Conservation (phyloP, 2,888 invertebrate genomes). For the Scelioninae gen. 1 region DNA sequence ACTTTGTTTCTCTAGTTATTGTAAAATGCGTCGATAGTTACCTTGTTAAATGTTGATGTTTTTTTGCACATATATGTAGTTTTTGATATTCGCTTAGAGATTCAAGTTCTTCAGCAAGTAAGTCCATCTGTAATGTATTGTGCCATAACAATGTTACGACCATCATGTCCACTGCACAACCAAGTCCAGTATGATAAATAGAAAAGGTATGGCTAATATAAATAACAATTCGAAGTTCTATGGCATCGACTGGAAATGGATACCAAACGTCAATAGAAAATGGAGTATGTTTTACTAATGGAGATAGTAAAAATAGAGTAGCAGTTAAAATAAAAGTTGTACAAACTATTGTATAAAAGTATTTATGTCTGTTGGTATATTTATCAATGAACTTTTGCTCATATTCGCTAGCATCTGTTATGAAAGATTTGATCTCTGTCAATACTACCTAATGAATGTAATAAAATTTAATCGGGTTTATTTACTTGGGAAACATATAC, state of each 20-base stretch:
- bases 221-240: slow-evolving; percentile 62
- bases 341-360: slow-evolving; percentile 70
- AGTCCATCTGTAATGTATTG: slow-evolving; percentile 73
- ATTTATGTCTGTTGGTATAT: slow-evolving; percentile 75
- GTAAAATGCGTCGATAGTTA: too few relatives aligned
- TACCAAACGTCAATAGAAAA: slow-evolving; percentile 77
- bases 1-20: too few relatives aligned
- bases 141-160: slow-evolving; percentile 76
- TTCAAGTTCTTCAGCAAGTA: slow-evolving; percentile 69
- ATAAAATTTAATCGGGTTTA: neutral
- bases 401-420: slow-evolving; percentile 46
- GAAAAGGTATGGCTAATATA: slow-evolving; percentile 74
- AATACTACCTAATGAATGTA: slow-evolving; percentile 69
- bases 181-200: slow-evolving; percentile 73
- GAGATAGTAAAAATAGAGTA: slow-evolving; percentile 73
- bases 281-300: slow-evolving; percentile 72
- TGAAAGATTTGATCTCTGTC: slow-evolving; percentile 71
- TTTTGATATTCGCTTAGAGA: slow-evolving; percentile 33
- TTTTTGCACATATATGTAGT: slow-evolving; percentile 69
- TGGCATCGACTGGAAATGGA: slow-evolving; percentile 76
- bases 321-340: slow-evolving; percentile 72
- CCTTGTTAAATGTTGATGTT: too few relatives aligned
- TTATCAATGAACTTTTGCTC: slow-evolving; percentile 72
- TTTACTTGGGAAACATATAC: too few relatives aligned
- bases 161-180: slow-evolving; percentile 73